Evolutionary conservation across 2,797 vertebrate species (phyloP), one percentile per base, ranked within the genome.

Genomic region (Argentina silus): DNA sequence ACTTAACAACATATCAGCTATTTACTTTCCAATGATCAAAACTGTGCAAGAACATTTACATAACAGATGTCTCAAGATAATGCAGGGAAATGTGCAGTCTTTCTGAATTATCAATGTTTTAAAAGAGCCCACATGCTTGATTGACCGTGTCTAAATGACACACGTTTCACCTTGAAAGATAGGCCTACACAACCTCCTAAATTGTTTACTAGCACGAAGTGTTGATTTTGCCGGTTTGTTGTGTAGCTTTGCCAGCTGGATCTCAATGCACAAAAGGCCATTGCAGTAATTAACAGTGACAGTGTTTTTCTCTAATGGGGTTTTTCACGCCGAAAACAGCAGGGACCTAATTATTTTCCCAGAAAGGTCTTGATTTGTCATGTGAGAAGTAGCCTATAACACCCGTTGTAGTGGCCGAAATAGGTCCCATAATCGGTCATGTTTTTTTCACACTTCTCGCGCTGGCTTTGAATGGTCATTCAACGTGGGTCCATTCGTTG

Each of bases 181-280:
- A n/a, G n/a, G n/a, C n/a, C n/a, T n/a, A n/a, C 55, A 57, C 60
- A 71, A 67, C 71, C 62, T 62, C 21, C 57, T 81, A 48, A 84
- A 64, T 70, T 19, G 75, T 78, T 75, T 68, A 66, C 71, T 75
- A 80, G 77, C 47, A 36, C 67, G 76, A 86, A 78, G 78, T 88
- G 86, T 89, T 87, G 81, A 60, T 85, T 85, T 74, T 77, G 81
- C 82, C 57, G 70, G 81, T 80, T 76, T 84, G 80, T 78, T 78
- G 75, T 79, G 57, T 44, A 70, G 84, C 47, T 61, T 61, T 66
- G 74, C 67, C 70, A 42, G 74, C 67, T 80, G 77, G 74, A 73
- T 66, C 61, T 67, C 72, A 69, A 61, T 23, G 73, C 79, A 81
- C 87, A 88, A 89, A 87, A 87, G 83, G 81, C 71, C 70, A 44